Conservation (phyloP, 2,797 vertebrate genomes). For the Periparus ater region DNA sequence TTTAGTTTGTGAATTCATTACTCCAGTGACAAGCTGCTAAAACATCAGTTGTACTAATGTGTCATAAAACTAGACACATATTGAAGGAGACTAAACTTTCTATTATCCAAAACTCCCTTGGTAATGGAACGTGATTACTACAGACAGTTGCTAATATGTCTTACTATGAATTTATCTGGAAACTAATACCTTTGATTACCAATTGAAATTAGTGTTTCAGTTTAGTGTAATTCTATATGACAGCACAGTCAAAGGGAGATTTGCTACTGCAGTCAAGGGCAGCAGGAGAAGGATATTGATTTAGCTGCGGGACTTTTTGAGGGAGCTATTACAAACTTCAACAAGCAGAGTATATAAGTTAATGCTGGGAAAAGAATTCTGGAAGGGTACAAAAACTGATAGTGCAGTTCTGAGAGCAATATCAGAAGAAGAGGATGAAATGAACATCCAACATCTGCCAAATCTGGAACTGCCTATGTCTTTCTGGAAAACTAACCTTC, state of each 20-base stretch:
- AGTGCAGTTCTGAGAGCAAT: background rate
- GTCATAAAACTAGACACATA: constrained; percentile 65
- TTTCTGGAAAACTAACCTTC: background rate
- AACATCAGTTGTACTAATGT: constrained; percentile 56
- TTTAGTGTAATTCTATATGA: background rate
- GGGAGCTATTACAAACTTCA: background rate
- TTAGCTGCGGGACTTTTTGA: background rate
- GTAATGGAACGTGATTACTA: constrained; percentile 55
- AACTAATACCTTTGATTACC: constrained; percentile 55
- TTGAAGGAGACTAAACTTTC: constrained; percentile 68
- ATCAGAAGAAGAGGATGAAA: background rate
- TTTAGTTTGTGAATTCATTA: constrained; percentile 70
- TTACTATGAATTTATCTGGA: constrained; percentile 35
- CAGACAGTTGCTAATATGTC: constrained; percentile 60
- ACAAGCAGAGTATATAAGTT: background rate
- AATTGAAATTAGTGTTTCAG: constrained; percentile 24
- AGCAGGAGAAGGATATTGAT: background rate
- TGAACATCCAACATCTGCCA: background rate
- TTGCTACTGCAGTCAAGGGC: background rate
- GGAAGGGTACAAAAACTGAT: background rate
- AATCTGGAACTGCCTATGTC: background rate
- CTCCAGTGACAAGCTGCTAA: constrained; percentile 57
- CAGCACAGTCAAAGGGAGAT: background rate
- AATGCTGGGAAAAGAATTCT: background rate
- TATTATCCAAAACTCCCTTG: constrained; percentile 58